Evolutionary conservation across 2,888 invertebrate genomes (phyloP), one percentile per base, ranked within the genome.

Genomic region (Sussaba pulchella): DNA sequence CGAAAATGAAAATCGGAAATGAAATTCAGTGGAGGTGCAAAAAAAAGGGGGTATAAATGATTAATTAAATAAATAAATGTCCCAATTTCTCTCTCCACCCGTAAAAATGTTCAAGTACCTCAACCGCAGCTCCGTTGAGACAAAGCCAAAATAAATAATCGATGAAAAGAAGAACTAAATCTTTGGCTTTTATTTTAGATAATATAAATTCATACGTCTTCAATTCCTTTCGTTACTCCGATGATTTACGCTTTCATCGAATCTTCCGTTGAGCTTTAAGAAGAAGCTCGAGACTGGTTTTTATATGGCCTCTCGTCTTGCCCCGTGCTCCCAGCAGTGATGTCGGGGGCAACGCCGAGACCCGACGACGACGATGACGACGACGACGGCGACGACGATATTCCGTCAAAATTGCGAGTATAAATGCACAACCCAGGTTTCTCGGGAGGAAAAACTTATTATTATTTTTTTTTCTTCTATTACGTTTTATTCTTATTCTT

Each of bases 221-320:
- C 70, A 70, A 75, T 75, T 74, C 70, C 64, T 75, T 31, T 70
- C 41, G 8, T 6, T 41, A 41, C 69, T 63, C 41, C 14, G 69
- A 74, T 59, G 41, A 74, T 70, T 57, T 21, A 64, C 64, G 31
- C 69, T 57, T 79, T 75, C 59, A 79, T 64, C 70, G 64, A 63
- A 67, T 64, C 69, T 79, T 21, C 45, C 69, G 41, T 41, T 24
- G 9, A 52, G 61, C 52, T 17, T n/a, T n/a, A n/a, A n/a, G n/a
- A 41, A 39, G 39, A 47, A 70, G 57, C 57, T 61, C 36, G 63
- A 63, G 69, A 69, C 54, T n/a, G n/a, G 50, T 78, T 78, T 73
- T 63, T 45, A 21, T 17, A 31, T 24, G 26, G 41, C n/a, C 26
- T 57, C 50, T 61, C 36, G 39, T 59, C 14, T 39, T 10, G 14